phyloP scores from a whole-genome alignment of 2,113 vertebrate species.

The Macquaria ambigua region DNA sequence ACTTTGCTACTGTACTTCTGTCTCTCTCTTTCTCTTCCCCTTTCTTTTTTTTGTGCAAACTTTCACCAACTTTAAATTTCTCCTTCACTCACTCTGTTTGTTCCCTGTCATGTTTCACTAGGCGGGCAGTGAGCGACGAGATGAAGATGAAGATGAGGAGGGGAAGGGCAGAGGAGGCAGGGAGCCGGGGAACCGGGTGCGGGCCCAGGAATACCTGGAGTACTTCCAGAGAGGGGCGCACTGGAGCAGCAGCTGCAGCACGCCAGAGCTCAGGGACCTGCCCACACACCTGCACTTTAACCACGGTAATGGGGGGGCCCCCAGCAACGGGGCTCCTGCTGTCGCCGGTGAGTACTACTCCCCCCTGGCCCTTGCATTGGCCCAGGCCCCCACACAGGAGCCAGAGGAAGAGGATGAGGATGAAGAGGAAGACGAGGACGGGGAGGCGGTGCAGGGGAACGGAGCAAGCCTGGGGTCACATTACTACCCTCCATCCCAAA shows the following conservation, averaged over 20 bases:
- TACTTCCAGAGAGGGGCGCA: conserved; percentile 93
- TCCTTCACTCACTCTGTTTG: conserved; percentile 5
- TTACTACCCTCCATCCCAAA: conserved; percentile 89
- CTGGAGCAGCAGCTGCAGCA: conserved; percentile 88
- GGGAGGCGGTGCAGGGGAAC: conserved; percentile 71
- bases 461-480: conserved; percentile 73
- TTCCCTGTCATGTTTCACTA: conserved; percentile 55
- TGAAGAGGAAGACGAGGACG: conserved; percentile 87
- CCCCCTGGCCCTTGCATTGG: conserved; percentile 78
- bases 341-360: conserved; percentile 81
- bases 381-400: conserved; percentile 77
- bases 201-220: conserved; percentile 97
- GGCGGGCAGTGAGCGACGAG: conserved; percentile 82
- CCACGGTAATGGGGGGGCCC: conserved; percentile 82
- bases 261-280: conserved; percentile 87
- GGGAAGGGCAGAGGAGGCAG: conserved; percentile 75
- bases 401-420: conserved; percentile 90
- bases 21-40: neutral
- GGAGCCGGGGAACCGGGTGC: conserved; percentile 92
- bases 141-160: conserved; percentile 76
- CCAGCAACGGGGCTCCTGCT: conserved; percentile 81
- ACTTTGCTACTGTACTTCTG: neutral
- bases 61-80: neutral
- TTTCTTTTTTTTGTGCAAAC: neutral
- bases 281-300: conserved; percentile 86